Evolutionary conservation across 2,113 vertebrate genomes (phyloP).

Genomic region (Psittacus erithacus): DNA sequence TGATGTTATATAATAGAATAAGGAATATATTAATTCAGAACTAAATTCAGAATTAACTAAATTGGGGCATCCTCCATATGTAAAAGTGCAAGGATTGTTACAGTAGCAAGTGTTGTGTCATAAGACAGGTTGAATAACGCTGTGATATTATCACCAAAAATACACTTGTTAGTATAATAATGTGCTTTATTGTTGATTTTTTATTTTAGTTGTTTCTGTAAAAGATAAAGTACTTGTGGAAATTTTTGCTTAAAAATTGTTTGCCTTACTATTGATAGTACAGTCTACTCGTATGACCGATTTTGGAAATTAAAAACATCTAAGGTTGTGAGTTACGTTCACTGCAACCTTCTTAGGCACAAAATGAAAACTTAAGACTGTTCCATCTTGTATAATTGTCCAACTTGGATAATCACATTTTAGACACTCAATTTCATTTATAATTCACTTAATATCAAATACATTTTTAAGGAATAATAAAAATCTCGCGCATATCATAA

Average conservation of each 20-base stretch:
- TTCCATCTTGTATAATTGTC: not conserved
- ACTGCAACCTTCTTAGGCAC: not conserved
- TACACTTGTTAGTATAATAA: not conserved
- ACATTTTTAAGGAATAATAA: not conserved
- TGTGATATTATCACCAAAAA: not conserved
- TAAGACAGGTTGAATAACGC: not conserved
- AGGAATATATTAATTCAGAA: not conserved
- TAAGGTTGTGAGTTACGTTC: not conserved
- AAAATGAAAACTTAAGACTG: not conserved
- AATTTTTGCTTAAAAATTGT: not conserved
- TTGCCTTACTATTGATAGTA: not conserved
- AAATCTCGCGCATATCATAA: fast-evolving
- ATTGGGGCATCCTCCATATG: not conserved
- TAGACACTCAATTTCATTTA: not conserved
- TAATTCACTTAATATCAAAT: not conserved
- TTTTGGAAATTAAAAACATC: not conserved
- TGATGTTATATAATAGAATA: not conserved
- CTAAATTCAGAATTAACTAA: not conserved
- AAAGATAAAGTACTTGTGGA: not conserved
- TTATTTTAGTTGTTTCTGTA: not conserved
- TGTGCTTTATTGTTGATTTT: not conserved
- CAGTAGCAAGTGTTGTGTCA: not conserved
- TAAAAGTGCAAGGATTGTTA: not conserved
- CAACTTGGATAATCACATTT: not conserved
- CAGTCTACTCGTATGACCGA: not conserved